Percentiles rank a stretch among this genome's conserved stretches.
phyloP scores from a whole-genome alignment of 2,888 invertebrate species.

The Tortrix viridana region DNA sequence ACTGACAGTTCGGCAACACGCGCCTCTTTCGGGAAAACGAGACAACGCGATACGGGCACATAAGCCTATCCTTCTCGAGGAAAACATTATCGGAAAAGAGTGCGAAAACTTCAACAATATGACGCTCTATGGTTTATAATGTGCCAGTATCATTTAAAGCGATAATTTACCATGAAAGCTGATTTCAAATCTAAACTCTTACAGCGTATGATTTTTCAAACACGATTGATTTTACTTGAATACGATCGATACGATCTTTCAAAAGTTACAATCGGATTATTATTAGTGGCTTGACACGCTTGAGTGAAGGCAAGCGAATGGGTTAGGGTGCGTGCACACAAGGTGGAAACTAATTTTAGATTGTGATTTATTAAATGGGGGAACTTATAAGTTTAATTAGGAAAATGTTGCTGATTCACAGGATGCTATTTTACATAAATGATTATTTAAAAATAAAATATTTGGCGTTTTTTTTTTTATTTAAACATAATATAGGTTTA shows the following conservation, averaged over 20 bases:
- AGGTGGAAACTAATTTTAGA: constrained; percentile 10
- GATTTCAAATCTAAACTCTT: neutral
- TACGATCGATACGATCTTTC: constrained; percentile 8
- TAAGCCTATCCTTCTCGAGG: constrained; percentile 17
- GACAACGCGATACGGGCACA: constrained; percentile 16
- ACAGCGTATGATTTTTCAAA: neutral
- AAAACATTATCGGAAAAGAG: constrained; percentile 16
- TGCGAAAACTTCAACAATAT: constrained; percentile 28
- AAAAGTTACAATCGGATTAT: neutral
- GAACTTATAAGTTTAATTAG: no score
- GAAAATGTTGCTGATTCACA: no score
- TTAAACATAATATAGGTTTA: no score
- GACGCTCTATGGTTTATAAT: constrained; percentile 11
- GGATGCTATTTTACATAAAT: no score
- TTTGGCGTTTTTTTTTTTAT: no score
- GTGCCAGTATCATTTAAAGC: constrained; percentile 23
- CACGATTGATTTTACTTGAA: neutral
- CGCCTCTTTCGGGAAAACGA: constrained; percentile 16
- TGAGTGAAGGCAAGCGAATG: constrained; percentile 57
- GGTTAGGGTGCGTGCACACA: constrained; percentile 14
- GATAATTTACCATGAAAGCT: neutral
- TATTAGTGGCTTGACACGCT: constrained; percentile 51
- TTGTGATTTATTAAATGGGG: no score
- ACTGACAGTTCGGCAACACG: constrained; percentile 27
- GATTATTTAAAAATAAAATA: no score